Evolutionary conservation across 2,113 vertebrate genomes (phyloP).

Genomic region (Rhineura floridana): DNA sequence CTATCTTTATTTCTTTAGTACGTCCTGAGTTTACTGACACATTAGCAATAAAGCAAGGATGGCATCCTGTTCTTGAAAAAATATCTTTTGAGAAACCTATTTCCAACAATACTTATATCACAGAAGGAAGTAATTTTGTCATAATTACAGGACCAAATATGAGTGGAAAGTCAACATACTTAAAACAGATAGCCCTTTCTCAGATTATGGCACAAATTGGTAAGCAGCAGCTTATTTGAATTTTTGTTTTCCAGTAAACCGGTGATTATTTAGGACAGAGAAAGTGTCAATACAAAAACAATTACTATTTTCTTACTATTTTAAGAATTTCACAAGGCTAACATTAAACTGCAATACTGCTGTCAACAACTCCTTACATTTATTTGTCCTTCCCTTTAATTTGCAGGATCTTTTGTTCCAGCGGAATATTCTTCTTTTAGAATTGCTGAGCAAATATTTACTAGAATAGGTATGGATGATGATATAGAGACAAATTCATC

Average conservation of each 20-base stretch:
- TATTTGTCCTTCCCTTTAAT: conserved; percentile 27
- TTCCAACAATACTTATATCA: conserved; percentile 90
- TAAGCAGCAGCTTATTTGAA: conserved; percentile 61
- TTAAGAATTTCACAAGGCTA: background rate
- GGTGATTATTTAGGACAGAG: conserved; percentile 13
- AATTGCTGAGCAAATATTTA: conserved; percentile 94
- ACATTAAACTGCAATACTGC: background rate
- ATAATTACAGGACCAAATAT: conserved; percentile 97
- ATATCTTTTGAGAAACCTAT: conserved; percentile 88
- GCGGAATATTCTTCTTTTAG: conserved; percentile 92
- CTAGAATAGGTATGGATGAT: conserved; percentile 95
- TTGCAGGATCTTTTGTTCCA: conserved; percentile 91
- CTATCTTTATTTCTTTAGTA: conserved; percentile 75
- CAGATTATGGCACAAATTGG: conserved; percentile 99
- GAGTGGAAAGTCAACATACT: conserved; percentile 97
- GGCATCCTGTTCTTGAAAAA: conserved; percentile 94
- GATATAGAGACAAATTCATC: conserved; percentile 97
- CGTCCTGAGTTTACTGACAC: conserved; percentile 97
- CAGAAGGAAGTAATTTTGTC: conserved; percentile 92
- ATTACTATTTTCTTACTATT: conserved; percentile 15
- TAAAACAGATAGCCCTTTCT: conserved; percentile 95
- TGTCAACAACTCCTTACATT: background rate
- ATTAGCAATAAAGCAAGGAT: conserved; percentile 91
- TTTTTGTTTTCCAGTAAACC: background rate
- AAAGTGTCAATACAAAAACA: background rate